phyloP scores from a whole-genome alignment of 2,888 invertebrate species.

The Acleris holmiana region DNA sequence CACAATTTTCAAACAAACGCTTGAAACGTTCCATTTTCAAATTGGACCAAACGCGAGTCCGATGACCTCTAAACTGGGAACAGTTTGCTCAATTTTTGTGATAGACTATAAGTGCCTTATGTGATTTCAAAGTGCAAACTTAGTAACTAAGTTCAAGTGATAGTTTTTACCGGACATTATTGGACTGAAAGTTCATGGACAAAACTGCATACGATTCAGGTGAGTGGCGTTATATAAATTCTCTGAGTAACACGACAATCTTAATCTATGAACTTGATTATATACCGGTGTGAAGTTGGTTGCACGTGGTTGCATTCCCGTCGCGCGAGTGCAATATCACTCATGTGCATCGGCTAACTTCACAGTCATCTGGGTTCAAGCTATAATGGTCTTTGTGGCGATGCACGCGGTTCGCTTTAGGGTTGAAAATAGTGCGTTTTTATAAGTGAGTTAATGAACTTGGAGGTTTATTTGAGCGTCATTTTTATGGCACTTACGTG shows the following conservation, averaged over 20 bases:
- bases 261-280: conserved; percentile 83
- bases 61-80: conserved; percentile 56
- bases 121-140: conserved; percentile 81
- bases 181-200: conserved; percentile 64
- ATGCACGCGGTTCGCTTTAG: conserved; percentile 44
- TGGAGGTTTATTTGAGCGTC: conserved; percentile 55
- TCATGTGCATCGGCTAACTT: conserved; percentile 58
- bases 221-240: conserved; percentile 57
- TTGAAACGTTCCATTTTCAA: conserved; percentile 52
- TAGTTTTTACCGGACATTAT: conserved; percentile 55
- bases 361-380: conserved; percentile 44
- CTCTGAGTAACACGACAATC: conserved; percentile 66
- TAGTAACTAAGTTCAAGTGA: conserved; percentile 64
- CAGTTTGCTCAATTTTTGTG: conserved; percentile 79
- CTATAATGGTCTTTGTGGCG: conserved; percentile 48
- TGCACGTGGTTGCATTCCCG: conserved; percentile 69
- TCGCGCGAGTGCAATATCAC: conserved; percentile 66
- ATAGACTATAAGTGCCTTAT: conserved; percentile 79
- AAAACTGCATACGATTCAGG: conserved; percentile 63
- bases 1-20: conserved; percentile 55
- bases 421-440: conserved; percentile 52
- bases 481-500: conserved; percentile 52
- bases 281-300: conserved; percentile 63
- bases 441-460: conserved; percentile 72
- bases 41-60: conserved; percentile 58